phyloP scores from a whole-genome alignment of 2,888 invertebrate species.

The Rhopalosiphum nymphaeae region DNA sequence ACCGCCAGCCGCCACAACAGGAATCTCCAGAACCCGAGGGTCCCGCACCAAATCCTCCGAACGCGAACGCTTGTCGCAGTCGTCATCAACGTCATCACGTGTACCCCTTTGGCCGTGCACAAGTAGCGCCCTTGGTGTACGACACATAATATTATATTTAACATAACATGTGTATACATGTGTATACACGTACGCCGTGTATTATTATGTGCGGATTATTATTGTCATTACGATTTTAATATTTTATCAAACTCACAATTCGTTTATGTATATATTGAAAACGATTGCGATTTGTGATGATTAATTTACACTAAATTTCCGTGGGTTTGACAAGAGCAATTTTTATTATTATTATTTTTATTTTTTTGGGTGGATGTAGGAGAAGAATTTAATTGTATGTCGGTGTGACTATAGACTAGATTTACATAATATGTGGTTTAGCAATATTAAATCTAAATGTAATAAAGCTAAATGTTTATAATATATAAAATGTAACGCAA shows the following conservation, averaged over 20 bases:
- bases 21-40: constrained; percentile 18
- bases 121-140: neutral
- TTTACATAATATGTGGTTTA: neutral
- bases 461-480: neutral
- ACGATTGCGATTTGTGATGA: neutral
- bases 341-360: neutral
- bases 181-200: neutral
- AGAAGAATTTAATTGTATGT: accelerated
- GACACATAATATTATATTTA: neutral
- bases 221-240: neutral
- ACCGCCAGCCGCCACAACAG: neutral
- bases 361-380: neutral
- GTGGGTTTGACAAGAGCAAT: neutral
- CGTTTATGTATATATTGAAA: neutral
- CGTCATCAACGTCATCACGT: neutral
- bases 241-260: neutral
- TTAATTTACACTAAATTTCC: neutral
- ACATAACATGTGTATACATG: neutral
- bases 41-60: constrained; percentile 27
- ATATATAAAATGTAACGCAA: neutral
- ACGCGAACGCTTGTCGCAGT: neutral
- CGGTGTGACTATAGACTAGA: neutral
- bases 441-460: neutral
- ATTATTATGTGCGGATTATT: neutral
- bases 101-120: neutral